Evolutionary conservation across 2,888 invertebrate species (phyloP).

Genomic region (Nomada fucata): DNA sequence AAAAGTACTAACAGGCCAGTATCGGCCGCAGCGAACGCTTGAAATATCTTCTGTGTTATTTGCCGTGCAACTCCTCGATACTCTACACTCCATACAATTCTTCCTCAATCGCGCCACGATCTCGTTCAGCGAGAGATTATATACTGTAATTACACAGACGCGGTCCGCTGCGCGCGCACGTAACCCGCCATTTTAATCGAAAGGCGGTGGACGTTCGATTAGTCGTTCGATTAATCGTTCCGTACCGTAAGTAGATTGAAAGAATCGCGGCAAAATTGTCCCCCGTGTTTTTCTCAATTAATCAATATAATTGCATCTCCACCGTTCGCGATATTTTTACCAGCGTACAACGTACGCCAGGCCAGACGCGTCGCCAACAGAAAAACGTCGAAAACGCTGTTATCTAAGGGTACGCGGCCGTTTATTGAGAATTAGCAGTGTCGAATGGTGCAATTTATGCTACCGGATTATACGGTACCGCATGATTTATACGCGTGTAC

Average conservation of each 20-base stretch:
- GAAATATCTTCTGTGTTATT: neutral
- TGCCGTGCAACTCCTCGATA: neutral
- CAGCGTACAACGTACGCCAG: conserved; percentile 26
- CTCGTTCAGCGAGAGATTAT: conserved; percentile 36
- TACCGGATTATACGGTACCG: conserved; percentile 62
- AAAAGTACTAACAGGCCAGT: neutral
- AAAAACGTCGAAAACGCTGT: conserved; percentile 33
- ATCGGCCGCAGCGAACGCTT: neutral
- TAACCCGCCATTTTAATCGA: conserved; percentile 35
- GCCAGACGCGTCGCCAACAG: neutral
- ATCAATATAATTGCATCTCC: conserved; percentile 44
- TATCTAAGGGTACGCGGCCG: conserved; percentile 34
- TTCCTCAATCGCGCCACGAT: neutral
- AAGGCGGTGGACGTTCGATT: neutral
- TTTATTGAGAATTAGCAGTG: conserved; percentile 59
- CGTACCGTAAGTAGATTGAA: neutral
- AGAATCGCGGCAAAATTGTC: conserved; percentile 3
- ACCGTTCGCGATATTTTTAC: conserved; percentile 15
- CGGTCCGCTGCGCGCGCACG: neutral
- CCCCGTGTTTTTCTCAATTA: conserved; percentile 38
- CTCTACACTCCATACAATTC: neutral
- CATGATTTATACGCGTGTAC: conserved; percentile 50
- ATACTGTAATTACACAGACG: conserved; percentile 42
- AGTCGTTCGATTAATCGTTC: conserved; percentile 13
- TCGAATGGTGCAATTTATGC: conserved; percentile 61